Evolutionary conservation across 2,888 invertebrate species (phyloP), one percentile per base, ranked within the genome.

Genomic region (Drosophila robusta): DNA sequence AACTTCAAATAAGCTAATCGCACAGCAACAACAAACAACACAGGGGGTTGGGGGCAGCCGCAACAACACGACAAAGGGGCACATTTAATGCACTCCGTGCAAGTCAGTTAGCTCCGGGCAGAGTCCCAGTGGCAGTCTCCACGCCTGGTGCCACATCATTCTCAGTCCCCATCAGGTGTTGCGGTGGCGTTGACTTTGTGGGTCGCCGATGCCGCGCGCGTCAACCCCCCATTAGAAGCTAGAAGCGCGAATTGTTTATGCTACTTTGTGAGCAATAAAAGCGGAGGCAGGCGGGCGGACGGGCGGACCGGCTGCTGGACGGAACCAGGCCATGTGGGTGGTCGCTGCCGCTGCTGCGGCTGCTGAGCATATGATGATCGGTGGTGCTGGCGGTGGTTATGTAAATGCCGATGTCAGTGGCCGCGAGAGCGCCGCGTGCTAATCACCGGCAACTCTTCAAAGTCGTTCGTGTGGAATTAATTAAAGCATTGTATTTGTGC

Each of bases 391-490:
- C 22, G 14, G 14, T 55, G 58, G 47, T 52, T 73, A 58, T 71
- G 79, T 62, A 49, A 70, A 78, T 64, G 63, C 34, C 36, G 24
- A 44, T 11, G 70, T 39, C 26, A 42, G 36, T 57, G 34, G 51
- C 16, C 29, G 42, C 16, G 42, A 11, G 38, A 38, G 60, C 46
- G 66, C 55, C 71, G 81, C 66, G 39, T 64, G 78, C 89, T 91
- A 91, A 91, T 91, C 89, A 90, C 85, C 84, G 75, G 70, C 73
- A 58, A 88, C 91, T 90, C 90, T 91, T 91, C 84, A 77, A 79
- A 80, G 52, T 73, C 83, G 84, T 77, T 89, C 91, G 86, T 87
- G 90, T 89, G 89, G 80, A 80, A 90, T 68, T 84, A 85, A 91
- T 84, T 63, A 45, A 34, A 55, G 68, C 65, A 89, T 89, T 85